Evolutionary conservation across 2,888 invertebrate species (phyloP).

Genomic region (Eupeodes latifasciatus): DNA sequence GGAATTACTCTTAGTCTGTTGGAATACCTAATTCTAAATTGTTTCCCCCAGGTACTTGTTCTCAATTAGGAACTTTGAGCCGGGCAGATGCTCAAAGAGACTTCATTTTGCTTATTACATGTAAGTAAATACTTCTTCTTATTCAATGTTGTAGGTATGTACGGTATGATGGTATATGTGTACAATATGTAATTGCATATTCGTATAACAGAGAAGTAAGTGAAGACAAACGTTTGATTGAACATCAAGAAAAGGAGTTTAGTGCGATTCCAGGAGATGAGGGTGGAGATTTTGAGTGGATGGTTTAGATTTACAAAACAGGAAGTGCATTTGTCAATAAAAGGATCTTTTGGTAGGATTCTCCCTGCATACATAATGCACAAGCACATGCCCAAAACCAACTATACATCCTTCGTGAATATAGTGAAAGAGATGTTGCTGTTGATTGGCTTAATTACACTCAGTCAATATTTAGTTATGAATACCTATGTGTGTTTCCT

Average conservation of each 20-base stretch:
- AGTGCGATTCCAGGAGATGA: background rate
- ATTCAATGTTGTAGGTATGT: background rate
- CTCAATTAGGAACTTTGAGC: slow-evolving; percentile 61
- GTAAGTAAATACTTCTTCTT: slow-evolving; percentile 11
- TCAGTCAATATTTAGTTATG: slow-evolving; percentile 10
- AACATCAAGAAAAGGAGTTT: background rate
- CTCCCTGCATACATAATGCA: background rate
- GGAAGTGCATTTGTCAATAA: slow-evolving; percentile 14
- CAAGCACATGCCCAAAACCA: background rate
- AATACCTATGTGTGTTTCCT: background rate
- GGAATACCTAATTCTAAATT: slow-evolving; percentile 52
- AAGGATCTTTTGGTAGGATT: background rate
- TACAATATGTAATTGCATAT: too few relatives aligned
- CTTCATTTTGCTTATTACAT: slow-evolving; percentile 30
- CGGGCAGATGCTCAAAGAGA: slow-evolving; percentile 29
- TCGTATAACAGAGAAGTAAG: background rate
- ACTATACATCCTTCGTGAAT: too few relatives aligned
- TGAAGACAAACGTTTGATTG: slow-evolving; percentile 33
- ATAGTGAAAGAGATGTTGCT: background rate
- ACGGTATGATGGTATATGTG: too few relatives aligned
- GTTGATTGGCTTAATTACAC: slow-evolving; percentile 15
- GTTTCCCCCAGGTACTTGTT: slow-evolving; percentile 63
- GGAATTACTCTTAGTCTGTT: slow-evolving; percentile 48
- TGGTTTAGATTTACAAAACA: slow-evolving; percentile 1
- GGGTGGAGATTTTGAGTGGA: background rate